Conservation (phyloP, 1,140 invertebrate species). For the Microplitis demolitor region DNA sequence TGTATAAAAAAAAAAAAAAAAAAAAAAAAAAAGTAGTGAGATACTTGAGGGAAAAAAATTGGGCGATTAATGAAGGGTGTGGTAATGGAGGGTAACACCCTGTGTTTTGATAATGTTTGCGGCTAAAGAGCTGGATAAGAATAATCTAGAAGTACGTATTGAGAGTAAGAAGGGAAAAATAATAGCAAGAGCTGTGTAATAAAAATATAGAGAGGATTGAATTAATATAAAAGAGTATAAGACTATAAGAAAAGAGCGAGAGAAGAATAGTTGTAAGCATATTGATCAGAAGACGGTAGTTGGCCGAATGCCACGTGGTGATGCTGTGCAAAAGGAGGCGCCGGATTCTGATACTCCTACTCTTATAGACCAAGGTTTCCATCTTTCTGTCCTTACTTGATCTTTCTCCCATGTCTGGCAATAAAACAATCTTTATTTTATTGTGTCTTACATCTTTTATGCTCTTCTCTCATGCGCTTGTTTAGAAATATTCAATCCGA, state of each 20-base stretch:
- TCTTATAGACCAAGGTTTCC: conserved; percentile 60
- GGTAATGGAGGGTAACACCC: too few relatives aligned
- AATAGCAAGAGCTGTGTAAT: not conserved
- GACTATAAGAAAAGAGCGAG: conserved; percentile 27
- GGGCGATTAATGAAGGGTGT: too few relatives aligned
- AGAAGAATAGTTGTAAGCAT: conserved; percentile 57
- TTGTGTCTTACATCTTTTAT: not conserved
- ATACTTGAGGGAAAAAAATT: too few relatives aligned
- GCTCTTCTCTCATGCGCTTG: not conserved
- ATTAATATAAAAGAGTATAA: conserved; percentile 3
- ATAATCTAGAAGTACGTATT: too few relatives aligned
- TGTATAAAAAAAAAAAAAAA: too few relatives aligned
- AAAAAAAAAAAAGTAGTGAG: too few relatives aligned
- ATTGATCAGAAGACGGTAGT: conserved; percentile 63
- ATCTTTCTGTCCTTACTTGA: conserved; percentile 39
- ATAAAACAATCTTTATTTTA: not conserved
- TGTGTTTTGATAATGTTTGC: too few relatives aligned
- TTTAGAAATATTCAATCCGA: too few relatives aligned
- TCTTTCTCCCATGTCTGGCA: not conserved
- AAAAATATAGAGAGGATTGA: not conserved
- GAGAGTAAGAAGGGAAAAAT: not conserved
- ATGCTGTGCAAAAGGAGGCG: conserved; percentile 48
- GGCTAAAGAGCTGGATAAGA: too few relatives aligned
- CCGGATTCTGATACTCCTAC: conserved; percentile 52
- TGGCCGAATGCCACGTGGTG: conserved; percentile 61